Base-by-base conservation (phyloP, 2,888 invertebrate genomes). In the Prostheceraeus crozeri region DNA sequence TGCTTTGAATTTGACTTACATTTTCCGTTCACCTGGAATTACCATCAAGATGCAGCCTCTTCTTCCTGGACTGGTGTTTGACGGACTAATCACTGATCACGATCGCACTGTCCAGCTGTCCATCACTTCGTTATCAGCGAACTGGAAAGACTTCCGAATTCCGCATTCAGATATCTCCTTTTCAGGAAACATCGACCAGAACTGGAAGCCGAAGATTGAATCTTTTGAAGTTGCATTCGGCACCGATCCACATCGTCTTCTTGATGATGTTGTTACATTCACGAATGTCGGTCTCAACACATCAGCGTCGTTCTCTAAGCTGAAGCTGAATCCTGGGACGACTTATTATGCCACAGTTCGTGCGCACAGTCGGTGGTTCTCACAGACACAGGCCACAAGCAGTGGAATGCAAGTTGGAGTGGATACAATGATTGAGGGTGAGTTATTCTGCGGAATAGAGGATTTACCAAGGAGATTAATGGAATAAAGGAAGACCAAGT, bases 331-430 rank as follows among this genome's bases (percentile, higher is more conserved):
- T 11, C 48, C 48, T 4, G 4, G 28, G 6, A 19, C n/a, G 10
- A 48, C 14, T 19, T 48, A 48, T 48, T 48, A 48, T 25, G 19
- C 48, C n/a, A 48, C 48, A 25, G 48, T 48, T 10, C 48, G 48
- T 4, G 48, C 48, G 23, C 16, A 48, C 23, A 48, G 48, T 25
- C 16, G 27, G 25, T 25, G 14, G 4, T 48, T 48, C 16, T 10
- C 48, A 25, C 6, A 11, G 4, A 30, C 48, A 19, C 11, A 48
- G 6, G 4, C 48, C 25, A 48, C 19, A 4, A 48, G 48, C 16
- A 48, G 4, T 21, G 48, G 48, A 25, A 48, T 48, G 25, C 14
- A 25, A 48, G 48, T 48, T 4, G 48, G 48, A 48, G 25, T 48
- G 3, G n/a, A 48, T 6, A 48, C 21, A 4, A 48, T 8, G 10